These are phyloP conservation scores for Gymnocypris eckloni DNA, from an alignment of 2,797 vertebrate species.

Conservation along the genomic window DNA sequence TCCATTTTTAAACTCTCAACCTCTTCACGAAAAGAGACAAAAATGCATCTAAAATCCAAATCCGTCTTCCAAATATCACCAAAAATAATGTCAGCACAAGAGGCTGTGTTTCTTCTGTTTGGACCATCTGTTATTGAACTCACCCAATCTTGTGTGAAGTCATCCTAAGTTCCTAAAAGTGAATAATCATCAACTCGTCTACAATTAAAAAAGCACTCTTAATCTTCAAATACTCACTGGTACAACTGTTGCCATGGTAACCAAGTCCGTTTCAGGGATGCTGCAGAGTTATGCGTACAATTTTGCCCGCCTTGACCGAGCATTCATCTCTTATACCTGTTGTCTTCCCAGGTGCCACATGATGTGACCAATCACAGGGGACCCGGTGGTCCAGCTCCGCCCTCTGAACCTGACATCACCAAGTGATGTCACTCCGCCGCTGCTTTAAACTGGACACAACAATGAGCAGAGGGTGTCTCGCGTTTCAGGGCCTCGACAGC, in stretches of 20 bases:
- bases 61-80: neutral
- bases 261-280: slow-evolving; percentile 25
- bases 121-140: slow-evolving; percentile 1
- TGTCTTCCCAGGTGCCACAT: slow-evolving; percentile 21
- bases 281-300: neutral
- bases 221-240: slow-evolving; percentile 71
- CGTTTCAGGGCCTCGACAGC: slow-evolving; percentile 62
- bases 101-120: neutral
- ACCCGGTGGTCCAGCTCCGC: slow-evolving; percentile 44
- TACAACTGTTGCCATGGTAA: slow-evolving; percentile 75
- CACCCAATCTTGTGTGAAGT: neutral
- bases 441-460: slow-evolving; percentile 45
- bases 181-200: neutral
- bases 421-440: slow-evolving; percentile 55
- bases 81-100: neutral
- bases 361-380: slow-evolving; percentile 44
- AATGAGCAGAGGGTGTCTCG: slow-evolving; percentile 58
- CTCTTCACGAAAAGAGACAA: neutral
- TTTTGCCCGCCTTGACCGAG: slow-evolving; percentile 1
- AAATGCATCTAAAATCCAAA: neutral
- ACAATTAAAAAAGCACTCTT: neutral
- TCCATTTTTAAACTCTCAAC: neutral
- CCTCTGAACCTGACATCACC: slow-evolving; percentile 61
- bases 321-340: slow-evolving; percentile 61
- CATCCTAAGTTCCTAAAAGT: neutral